phyloP scores from a whole-genome alignment of 2,888 invertebrate genomes.

The Phyllotreta striolata region DNA sequence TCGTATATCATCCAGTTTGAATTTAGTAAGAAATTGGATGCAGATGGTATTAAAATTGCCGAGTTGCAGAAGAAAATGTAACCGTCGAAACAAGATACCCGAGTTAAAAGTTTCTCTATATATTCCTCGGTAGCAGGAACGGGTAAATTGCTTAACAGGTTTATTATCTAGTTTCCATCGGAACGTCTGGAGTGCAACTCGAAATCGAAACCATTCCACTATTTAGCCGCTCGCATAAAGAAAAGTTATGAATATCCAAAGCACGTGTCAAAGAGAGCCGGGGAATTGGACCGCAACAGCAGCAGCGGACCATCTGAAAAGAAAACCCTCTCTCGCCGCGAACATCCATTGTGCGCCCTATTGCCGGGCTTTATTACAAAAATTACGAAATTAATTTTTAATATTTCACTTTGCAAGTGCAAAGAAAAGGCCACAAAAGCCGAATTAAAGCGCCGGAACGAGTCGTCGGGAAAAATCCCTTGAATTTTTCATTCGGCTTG shows the following conservation, averaged over 20 bases:
- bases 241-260: slow-evolving; percentile 35
- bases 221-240: slow-evolving; percentile 21
- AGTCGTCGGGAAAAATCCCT: not conserved
- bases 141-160: not conserved
- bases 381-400: slow-evolving; percentile 38
- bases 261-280: slow-evolving; percentile 34
- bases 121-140: no score
- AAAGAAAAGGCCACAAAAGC: slow-evolving; percentile 25
- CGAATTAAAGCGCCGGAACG: slow-evolving; percentile 17
- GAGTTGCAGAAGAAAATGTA: no score
- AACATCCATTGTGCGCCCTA: slow-evolving; percentile 33
- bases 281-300: slow-evolving; percentile 31
- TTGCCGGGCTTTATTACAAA: slow-evolving; percentile 31
- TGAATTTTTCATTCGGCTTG: not conserved
- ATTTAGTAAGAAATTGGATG: no score
- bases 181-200: slow-evolving; percentile 20
- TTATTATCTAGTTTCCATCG: no score
- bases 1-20: not conserved
- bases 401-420: slow-evolving; percentile 34
- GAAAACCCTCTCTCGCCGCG: no score
- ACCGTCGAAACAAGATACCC: no score
- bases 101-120: no score
- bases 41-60: no score
- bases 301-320: slow-evolving; percentile 25
- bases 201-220: slow-evolving; percentile 10